Evolutionary conservation across 2,797 vertebrate genomes (phyloP).

Genomic region (Pitangus sulphuratus): DNA sequence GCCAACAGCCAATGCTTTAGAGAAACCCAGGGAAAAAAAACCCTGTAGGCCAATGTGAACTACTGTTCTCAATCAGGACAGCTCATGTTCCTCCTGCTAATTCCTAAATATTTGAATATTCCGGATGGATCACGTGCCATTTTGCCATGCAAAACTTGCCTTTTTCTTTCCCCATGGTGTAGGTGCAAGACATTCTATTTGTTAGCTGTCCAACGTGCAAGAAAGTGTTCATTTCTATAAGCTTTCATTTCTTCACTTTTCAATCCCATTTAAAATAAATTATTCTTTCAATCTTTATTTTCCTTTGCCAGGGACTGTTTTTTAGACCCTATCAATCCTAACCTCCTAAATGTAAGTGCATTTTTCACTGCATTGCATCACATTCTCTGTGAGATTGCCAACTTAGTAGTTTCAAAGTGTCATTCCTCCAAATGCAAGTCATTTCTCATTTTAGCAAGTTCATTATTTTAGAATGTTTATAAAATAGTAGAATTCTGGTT

Average conservation of each 20-base stretch:
- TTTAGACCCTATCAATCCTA: not conserved
- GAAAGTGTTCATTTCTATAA: not conserved
- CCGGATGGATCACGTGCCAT: not conserved
- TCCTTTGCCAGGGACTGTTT: not conserved
- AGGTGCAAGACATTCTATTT: not conserved
- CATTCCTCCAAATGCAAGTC: not conserved
- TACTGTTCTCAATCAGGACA: not conserved
- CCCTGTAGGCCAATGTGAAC: not conserved
- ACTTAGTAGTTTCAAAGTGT: not conserved
- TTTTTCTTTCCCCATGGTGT: not conserved
- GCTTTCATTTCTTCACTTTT: not conserved
- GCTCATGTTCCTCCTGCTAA: not conserved
- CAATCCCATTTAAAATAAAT: slow-evolving; percentile 5
- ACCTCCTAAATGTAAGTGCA: not conserved
- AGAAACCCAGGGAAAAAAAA: not conserved
- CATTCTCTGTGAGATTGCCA: not conserved
- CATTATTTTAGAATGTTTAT: not conserved
- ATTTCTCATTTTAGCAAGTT: not conserved
- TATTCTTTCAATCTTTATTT: slow-evolving; percentile 23
- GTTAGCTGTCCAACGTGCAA: not conserved
- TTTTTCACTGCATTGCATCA: not conserved
- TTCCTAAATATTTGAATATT: not conserved
- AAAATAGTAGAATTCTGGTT: not conserved
- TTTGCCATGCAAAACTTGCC: not conserved
- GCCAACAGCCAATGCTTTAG: not conserved